Percentiles rank a stretch among this genome's conserved stretches.
Evolutionary conservation across 2,888 invertebrate genomes (phyloP).

Genomic region (Synergus laeviventris): DNA sequence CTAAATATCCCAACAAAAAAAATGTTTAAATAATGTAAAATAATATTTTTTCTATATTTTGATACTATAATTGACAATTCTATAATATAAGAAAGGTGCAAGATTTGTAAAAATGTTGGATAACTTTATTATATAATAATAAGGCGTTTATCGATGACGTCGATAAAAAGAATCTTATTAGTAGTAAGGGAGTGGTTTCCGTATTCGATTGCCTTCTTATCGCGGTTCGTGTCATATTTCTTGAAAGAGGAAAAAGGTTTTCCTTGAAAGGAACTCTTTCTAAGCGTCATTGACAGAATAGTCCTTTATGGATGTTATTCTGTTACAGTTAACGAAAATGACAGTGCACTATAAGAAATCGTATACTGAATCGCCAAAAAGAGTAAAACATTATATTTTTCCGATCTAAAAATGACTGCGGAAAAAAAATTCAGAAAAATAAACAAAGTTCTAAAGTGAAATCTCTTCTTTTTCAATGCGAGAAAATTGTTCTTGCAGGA

Average conservation of each 20-base stretch:
- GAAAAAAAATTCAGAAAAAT: too few relatives aligned
- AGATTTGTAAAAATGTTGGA: neutral
- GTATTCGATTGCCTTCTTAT: neutral
- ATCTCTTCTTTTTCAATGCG: neutral
- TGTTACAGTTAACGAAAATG: neutral
- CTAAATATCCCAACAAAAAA: too few relatives aligned
- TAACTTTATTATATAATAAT: neutral
- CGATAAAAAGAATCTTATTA: constrained; percentile 1
- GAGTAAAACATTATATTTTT: too few relatives aligned
- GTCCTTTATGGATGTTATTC: neutral
- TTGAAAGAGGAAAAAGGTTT: constrained; percentile 3
- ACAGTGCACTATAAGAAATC: neutral
- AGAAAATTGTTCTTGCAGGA: neutral
- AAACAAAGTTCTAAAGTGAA: too few relatives aligned
- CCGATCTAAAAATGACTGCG: too few relatives aligned
- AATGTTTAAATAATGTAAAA: too few relatives aligned
- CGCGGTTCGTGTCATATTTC: neutral
- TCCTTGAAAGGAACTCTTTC: neutral
- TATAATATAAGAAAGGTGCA: neutral
- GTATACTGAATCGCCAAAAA: neutral
- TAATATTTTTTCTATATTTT: too few relatives aligned
- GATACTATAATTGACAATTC: too few relatives aligned
- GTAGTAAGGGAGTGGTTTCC: neutral
- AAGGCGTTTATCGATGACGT: neutral
- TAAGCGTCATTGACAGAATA: neutral